Percentiles rank a stretch among this genome's conserved stretches.
Evolutionary conservation across 2,113 vertebrate genomes (phyloP).

Genomic region (Cyprinodon variegatus): DNA sequence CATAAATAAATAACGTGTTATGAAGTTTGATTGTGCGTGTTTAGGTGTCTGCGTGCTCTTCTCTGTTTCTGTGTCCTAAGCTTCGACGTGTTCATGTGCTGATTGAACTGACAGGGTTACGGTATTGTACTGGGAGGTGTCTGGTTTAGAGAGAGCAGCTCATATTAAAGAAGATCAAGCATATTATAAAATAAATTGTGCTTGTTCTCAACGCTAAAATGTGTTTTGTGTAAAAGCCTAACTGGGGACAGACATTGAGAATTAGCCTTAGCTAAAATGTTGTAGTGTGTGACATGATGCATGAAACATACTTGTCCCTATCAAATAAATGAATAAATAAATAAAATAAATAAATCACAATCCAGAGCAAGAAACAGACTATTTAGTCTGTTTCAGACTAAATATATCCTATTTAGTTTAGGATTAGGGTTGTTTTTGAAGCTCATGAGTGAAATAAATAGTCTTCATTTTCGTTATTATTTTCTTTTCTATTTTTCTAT

Average conservation of each 20-base stretch:
- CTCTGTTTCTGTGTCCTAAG: neutral
- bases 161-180: neutral
- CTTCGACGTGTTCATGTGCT: neutral
- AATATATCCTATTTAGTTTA: neutral
- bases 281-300: no score
- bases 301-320: no score
- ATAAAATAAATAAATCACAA: no score
- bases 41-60: slow-evolving; percentile 4
- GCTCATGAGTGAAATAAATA: no score
- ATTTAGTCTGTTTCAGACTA: no score
- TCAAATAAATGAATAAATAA: no score
- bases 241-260: no score
- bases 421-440: neutral
- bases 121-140: neutral
- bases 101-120: neutral
- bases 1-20: slow-evolving; percentile 72
- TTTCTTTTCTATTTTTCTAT: neutral
- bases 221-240: no score
- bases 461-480: neutral
- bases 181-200: neutral
- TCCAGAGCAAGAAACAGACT: neutral
- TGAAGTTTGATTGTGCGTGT: slow-evolving; percentile 14
- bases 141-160: neutral
- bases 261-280: no score
- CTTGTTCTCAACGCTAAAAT: neutral